These are phyloP conservation scores for Silurus meridionalis DNA, from an alignment of 2,113 vertebrate genomes.

Conservation along the genomic window DNA sequence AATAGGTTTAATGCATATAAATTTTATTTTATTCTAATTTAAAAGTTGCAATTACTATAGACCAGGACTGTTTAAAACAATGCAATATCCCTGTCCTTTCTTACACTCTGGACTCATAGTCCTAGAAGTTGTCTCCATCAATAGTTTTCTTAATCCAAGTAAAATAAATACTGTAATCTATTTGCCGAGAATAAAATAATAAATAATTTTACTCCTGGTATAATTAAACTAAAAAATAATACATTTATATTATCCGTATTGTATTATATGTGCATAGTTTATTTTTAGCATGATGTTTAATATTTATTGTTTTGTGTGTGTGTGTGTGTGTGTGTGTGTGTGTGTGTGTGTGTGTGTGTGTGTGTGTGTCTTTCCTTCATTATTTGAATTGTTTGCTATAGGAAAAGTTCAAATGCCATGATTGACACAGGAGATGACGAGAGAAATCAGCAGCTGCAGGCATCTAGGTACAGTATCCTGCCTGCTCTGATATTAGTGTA, in stretches of 20 bases:
- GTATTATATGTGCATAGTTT: too few relatives aligned
- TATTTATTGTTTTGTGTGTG: too few relatives aligned
- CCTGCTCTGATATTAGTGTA: slow-evolving; percentile 3
- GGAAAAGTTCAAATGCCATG: not conserved
- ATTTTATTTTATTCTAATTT: slow-evolving; percentile 20
- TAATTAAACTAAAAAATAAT: not conserved
- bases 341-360: too few relatives aligned
- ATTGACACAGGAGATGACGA: slow-evolving; percentile 32
- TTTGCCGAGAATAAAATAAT: not conserved
- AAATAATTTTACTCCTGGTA: not conserved
- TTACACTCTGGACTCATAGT: not conserved
- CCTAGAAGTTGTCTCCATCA: not conserved
- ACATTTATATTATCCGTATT: not conserved
- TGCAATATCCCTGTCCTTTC: not conserved
- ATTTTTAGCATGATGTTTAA: too few relatives aligned
- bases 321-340: too few relatives aligned
- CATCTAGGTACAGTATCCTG: not conserved
- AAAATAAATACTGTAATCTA: not conserved
- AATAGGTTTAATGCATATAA: slow-evolving; percentile 18
- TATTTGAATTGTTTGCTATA: not conserved
- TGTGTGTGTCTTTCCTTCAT: not conserved
- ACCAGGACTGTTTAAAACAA: not conserved
- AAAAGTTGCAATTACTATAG: not conserved
- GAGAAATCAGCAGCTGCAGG: slow-evolving; percentile 26
- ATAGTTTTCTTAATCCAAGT: not conserved